Percentiles rank a stretch among this genome's conserved stretches.
Evolutionary conservation across 2,113 vertebrate genomes (phyloP).

Genomic region (Gallinago media): DNA sequence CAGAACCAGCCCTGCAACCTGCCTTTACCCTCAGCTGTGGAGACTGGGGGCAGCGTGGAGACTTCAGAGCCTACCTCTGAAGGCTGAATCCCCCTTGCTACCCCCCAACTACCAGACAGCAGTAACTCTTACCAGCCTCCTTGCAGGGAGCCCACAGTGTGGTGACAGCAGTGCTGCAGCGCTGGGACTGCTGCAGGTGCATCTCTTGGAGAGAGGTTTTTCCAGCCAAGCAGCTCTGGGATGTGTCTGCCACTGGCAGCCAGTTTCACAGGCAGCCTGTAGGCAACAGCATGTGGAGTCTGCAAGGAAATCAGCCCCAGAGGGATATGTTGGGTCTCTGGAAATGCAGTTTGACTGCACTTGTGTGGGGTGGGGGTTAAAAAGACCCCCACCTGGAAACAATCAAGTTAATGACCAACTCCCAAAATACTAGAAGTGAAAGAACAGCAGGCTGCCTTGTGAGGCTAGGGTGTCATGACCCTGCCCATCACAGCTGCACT

Average conservation of each 20-base stretch:
- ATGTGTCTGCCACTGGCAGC: not conserved
- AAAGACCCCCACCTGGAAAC: not conserved
- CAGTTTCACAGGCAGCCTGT: not conserved
- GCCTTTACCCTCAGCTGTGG: not conserved
- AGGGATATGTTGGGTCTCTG: not conserved
- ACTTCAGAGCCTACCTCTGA: not conserved
- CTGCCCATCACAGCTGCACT: not conserved
- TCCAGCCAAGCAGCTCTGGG: rapidly evolving
- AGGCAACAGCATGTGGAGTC: not conserved
- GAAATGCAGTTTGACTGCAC: not conserved
- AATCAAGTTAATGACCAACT: not conserved
- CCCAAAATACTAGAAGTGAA: not conserved
- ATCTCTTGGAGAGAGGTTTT: not conserved
- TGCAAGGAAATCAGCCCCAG: not conserved
- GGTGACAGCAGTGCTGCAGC: rapidly evolving
- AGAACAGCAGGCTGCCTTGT: not conserved
- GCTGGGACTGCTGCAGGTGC: rapidly evolving
- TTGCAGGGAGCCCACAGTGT: rapidly evolving
- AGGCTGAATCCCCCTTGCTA: not conserved
- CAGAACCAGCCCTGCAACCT: not conserved
- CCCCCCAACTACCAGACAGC: not conserved
- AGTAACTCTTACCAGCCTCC: not conserved
- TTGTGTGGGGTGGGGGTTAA: not conserved
- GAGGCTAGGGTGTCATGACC: not conserved
- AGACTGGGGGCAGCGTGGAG: too few relatives aligned